These are phyloP conservation scores for Ormyrus thymus DNA, from an alignment of 2,888 invertebrate species.

Conservation along the genomic window DNA sequence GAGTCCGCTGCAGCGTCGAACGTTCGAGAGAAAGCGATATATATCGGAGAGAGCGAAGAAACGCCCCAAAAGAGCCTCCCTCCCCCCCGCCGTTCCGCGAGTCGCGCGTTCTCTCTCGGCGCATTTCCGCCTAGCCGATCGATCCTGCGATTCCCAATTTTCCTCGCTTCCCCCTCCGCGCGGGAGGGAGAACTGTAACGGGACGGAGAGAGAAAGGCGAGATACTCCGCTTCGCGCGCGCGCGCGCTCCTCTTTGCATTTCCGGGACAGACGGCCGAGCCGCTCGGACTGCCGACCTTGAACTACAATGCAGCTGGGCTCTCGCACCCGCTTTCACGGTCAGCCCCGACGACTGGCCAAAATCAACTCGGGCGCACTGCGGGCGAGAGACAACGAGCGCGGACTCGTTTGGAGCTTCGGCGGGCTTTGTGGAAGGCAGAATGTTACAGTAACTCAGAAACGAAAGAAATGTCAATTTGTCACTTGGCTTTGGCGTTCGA, in stretches of 20 bases:
- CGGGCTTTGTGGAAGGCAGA: too few species aligned
- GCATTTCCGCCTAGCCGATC: conserved; percentile 18
- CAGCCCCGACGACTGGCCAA: neutral
- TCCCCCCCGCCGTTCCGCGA: too few species aligned
- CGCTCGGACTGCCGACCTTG: conserved; percentile 58
- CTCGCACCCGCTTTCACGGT: conserved; percentile 20
- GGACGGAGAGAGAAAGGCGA: neutral
- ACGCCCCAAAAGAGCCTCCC: neutral
- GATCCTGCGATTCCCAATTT: conserved; percentile 47
- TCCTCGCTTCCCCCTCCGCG: neutral
- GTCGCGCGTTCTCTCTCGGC: neutral
- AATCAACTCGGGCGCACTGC: neutral
- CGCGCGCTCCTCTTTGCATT: conserved; percentile 36
- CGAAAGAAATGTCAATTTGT: too few species aligned
- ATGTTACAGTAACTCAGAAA: too few species aligned
- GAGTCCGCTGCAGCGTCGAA: neutral
- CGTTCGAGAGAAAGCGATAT: neutral
- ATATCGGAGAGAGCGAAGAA: neutral
- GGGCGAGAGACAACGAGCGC: neutral
- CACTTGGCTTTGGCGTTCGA: too few species aligned
- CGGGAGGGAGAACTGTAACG: too few species aligned
- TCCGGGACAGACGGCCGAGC: conserved; percentile 46
- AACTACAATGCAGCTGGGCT: conserved; percentile 57
- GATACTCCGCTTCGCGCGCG: neutral
- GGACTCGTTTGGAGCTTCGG: too few species aligned